Conservation (phyloP, 1,140 invertebrate species). For the Pomacea maculata region DNA sequence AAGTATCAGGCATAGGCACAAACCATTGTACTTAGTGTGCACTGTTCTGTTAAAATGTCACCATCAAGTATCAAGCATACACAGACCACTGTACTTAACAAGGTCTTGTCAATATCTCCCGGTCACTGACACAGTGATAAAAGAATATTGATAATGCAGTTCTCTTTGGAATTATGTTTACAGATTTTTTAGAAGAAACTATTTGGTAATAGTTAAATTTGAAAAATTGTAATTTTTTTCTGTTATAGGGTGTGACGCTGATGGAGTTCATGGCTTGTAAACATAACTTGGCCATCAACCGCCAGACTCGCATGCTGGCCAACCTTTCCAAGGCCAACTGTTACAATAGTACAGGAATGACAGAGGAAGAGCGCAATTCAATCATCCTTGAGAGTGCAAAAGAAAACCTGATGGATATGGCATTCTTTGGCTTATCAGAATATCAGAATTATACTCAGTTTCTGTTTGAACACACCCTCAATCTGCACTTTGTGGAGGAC, state of each 20-base stretch:
- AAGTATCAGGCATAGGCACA: too few relatives aligned
- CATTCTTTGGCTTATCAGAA: constrained; percentile 97
- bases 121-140: background rate
- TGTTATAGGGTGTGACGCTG: constrained; percentile 70
- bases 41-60: too few relatives aligned
- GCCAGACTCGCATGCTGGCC: constrained; percentile 97
- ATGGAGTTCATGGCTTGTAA: constrained; percentile 89
- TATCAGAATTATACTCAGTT: constrained; percentile 93
- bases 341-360: constrained; percentile 87
- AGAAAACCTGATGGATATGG: constrained; percentile 91
- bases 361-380: constrained; percentile 72
- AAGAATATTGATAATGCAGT: too few relatives aligned
- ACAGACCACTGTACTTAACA: too few relatives aligned
- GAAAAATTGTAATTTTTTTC: background rate
- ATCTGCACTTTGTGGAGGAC: constrained; percentile 72
- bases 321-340: constrained; percentile 89
- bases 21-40: too few relatives aligned
- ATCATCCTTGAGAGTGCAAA: constrained; percentile 94
- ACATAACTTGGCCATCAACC: constrained; percentile 92
- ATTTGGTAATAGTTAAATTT: background rate
- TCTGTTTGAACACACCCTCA: constrained; percentile 97
- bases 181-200: background rate
- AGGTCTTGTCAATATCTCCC: too few relatives aligned
- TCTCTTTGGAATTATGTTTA: background rate
- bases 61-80: too few relatives aligned